Evolutionary conservation across 2,888 invertebrate genomes (phyloP), one percentile per base, ranked within the genome.

Genomic region (Nomada goodeniana): DNA sequence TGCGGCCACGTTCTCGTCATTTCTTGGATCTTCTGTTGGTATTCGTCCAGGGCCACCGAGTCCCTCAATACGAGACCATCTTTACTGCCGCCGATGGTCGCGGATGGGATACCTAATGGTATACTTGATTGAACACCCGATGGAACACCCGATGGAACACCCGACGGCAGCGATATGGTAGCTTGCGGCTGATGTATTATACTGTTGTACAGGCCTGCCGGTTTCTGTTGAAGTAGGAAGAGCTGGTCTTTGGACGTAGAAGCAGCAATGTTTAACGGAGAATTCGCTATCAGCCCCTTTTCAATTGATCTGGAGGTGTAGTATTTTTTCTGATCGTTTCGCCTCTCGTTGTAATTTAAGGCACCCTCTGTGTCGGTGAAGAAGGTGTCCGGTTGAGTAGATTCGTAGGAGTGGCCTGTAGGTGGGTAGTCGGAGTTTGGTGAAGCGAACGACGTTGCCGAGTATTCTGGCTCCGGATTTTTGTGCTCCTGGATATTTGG

Each of bases 1-100:
- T 61, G 85, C 0, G 93, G 92, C 93, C 93, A 93, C 4, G 76
- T 86, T 59, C 91, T 92, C 0, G 91, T 90, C n/a, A 93, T 87
- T 9, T 92, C 92, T 2, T 89, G 85, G 2, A 93, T 69, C 64
- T 90, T 91, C 59, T 85, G 89, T 7, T 92, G 89, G 55, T 93
- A 93, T 9, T 93, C 91, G 36, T 91, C 91, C 23, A 93, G 60
- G 2, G 88, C 76, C 0, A 93, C 71, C 20, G 86, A 90, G 57
- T 93, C 93, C 0, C 90, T 89, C 1, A 93, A 72, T 2, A 93
- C 89, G 26, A 92, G 83, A 0, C 89, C 89, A 0, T 82, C 87
- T 20, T 89, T 90, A 60, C 83, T 88, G 18, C 82, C 85, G 11
- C 82, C 87, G n/a, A 87, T 81, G 4, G 86, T 87, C 2, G 87